These are phyloP conservation scores for Dryadula phaetusa DNA, from an alignment of 2,888 invertebrate genomes.

Conservation along the genomic window DNA sequence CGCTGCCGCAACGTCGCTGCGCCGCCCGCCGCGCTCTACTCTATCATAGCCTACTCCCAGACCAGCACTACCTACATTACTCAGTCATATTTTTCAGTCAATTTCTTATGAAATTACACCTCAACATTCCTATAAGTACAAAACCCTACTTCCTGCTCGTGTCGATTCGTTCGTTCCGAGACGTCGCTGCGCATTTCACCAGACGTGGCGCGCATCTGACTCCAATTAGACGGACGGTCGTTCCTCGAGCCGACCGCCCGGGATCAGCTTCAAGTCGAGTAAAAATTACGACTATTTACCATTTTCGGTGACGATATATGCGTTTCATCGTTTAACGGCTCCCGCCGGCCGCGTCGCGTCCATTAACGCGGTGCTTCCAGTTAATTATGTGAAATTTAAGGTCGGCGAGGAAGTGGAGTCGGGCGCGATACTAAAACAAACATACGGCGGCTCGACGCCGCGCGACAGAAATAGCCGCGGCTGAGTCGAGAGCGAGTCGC, in stretches of 20 bases:
- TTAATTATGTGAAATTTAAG: constrained; percentile 63
- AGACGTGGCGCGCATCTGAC: background rate
- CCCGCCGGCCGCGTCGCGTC: constrained; percentile 53
- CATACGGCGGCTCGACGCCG: constrained; percentile 40
- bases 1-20: background rate
- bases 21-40: constrained; percentile 79
- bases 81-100: constrained; percentile 84
- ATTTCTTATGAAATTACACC: constrained; percentile 81
- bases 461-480: constrained; percentile 44
- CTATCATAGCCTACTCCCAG: constrained; percentile 80
- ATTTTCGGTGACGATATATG: constrained; percentile 55
- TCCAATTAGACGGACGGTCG: background rate
- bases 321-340: constrained; percentile 56
- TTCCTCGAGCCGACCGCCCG: background rate
- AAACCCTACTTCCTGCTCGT: constrained; percentile 62
- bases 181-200: background rate
- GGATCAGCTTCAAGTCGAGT: constrained; percentile 55
- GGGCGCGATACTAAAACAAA: constrained; percentile 53
- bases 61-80: constrained; percentile 79
- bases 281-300: constrained; percentile 59
- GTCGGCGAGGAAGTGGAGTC: constrained; percentile 52
- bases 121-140: constrained; percentile 75
- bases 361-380: constrained; percentile 64
- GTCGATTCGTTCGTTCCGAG: constrained; percentile 46
- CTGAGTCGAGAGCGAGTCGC: background rate